Percentiles rank a stretch among this genome's conserved stretches.
Conservation (phyloP, 1,140 invertebrate genomes). For the Pectinophora gossypiella region DNA sequence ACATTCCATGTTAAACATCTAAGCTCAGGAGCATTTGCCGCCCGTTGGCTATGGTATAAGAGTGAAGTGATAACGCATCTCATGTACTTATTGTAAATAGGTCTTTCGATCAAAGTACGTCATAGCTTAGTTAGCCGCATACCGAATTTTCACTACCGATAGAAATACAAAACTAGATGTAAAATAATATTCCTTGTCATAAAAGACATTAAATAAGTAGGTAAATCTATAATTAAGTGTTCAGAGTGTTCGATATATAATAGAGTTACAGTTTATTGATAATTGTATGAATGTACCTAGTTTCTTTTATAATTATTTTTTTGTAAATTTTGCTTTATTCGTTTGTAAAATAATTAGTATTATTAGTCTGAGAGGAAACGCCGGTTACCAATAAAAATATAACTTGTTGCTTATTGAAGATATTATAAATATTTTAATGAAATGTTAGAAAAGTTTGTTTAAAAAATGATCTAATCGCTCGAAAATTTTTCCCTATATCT, state of each 20-base stretch:
- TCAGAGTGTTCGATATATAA: constrained; percentile 63
- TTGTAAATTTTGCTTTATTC: constrained; percentile 67
- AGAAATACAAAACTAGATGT: constrained; percentile 43
- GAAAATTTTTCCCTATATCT: constrained; percentile 38
- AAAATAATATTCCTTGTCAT: constrained; percentile 51
- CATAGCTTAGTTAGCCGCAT: constrained; percentile 44
- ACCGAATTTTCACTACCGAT: constrained; percentile 69
- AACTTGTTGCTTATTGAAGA: constrained; percentile 73
- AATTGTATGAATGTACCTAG: constrained; percentile 56
- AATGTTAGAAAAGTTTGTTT: constrained; percentile 71
- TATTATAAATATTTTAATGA: constrained; percentile 68
- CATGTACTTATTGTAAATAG: constrained; percentile 67
- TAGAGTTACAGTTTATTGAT: constrained; percentile 42
- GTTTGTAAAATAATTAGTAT: constrained; percentile 66
- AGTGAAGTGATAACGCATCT: constrained; percentile 51
- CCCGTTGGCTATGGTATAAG: constrained; percentile 18
- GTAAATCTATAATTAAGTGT: constrained; percentile 46
- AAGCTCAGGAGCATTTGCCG: constrained; percentile 7
- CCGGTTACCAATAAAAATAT: constrained; percentile 74
- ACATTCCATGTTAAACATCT: not conserved
- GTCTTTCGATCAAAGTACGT: constrained; percentile 31
- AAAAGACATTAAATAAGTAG: constrained; percentile 44
- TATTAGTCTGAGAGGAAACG: constrained; percentile 73
- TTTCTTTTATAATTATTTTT: constrained; percentile 46
- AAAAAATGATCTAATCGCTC: constrained; percentile 47